A percentile compares a stretch with the other conserved stretches of the same genome.
These are phyloP conservation scores for Orcinus orca DNA, from an alignment of 2,113 vertebrate species.

Conservation along the genomic window DNA sequence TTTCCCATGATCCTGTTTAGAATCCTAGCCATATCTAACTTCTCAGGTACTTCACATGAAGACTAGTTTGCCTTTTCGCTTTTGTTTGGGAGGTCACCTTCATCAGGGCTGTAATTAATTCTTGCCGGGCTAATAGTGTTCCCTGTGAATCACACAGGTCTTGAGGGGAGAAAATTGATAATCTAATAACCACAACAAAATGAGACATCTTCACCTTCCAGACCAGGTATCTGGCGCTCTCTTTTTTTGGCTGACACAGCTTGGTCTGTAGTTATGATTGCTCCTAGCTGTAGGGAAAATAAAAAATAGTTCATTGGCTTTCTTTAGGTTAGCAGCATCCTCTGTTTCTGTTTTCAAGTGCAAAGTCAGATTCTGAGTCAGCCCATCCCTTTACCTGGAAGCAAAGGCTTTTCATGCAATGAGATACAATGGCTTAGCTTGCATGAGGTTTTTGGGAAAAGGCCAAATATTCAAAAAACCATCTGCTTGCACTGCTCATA, in stretches of 20 bases:
- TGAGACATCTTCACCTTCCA: conserved; percentile 53
- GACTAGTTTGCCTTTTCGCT: conserved; percentile 25
- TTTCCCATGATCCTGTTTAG: neutral
- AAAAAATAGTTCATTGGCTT: neutral
- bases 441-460: conserved; percentile 72
- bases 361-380: conserved; percentile 47
- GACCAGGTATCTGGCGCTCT: conserved; percentile 8
- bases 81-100: conserved; percentile 68
- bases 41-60: neutral
- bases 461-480: conserved; percentile 77
- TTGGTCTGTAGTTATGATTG: neutral
- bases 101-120: conserved; percentile 61
- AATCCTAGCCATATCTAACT: neutral
- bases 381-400: conserved; percentile 20
- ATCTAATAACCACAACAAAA: conserved; percentile 68
- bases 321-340: neutral
- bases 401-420: conserved; percentile 44
- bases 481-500: conserved; percentile 74
- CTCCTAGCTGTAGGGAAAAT: neutral
- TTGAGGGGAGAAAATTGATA: conserved; percentile 67
- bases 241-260: neutral
- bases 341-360: conserved; percentile 37
- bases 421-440: conserved; percentile 69
- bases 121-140: conserved; percentile 70
- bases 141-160: conserved; percentile 51